Base-by-base conservation (phyloP, 1,140 invertebrate species). In the Helicoverpa zea region DNA sequence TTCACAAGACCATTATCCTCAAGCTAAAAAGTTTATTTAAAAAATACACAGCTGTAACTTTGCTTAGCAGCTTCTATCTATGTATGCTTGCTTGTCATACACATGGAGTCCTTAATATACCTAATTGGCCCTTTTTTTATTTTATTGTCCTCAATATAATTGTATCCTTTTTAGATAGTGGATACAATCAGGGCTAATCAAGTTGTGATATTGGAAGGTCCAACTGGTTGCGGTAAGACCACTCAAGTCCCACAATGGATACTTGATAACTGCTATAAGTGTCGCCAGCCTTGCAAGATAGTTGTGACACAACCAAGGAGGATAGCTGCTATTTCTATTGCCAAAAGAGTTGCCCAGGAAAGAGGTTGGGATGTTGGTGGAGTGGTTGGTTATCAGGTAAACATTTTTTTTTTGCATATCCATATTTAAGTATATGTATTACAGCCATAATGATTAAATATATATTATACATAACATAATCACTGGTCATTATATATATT, bases 181-280 rank as follows among this genome's bases (percentile, higher is more conserved):
- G 87, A 90, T 63, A 82, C 86, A 64, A 91, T 94, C 16, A 83
- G 84, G 52, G 88, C 86, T 12, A 92, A 87, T 54, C 91, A 89
- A 80, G 88, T 94, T 7, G 89, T 93, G 12, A 94, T 99, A 13
- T 97, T 99, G 81, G 97, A 98, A 93, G 99, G 99, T 29, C 97
- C 97, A 76, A 99, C 98, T 3, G 98, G 98, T 4, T 96, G 96
- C 88, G 96, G 96, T 47, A 96, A 96, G 85, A 98, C 98, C 3
- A 98, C 98, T 0, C 98, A 98, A 96, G 96, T 98, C 3, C 98
- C 98, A 0, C 98, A 99, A 89, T 98, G 97, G 95, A 97, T 99
- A 82, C 91, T 99, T 30, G 97, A 99, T 91, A 94, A 97, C 79
- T 96, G 96, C 89, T 96, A 94, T 68, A 92, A 96, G 12, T 95